Conservation (phyloP, 2,888 invertebrate genomes). For the Apotomis capreana region DNA sequence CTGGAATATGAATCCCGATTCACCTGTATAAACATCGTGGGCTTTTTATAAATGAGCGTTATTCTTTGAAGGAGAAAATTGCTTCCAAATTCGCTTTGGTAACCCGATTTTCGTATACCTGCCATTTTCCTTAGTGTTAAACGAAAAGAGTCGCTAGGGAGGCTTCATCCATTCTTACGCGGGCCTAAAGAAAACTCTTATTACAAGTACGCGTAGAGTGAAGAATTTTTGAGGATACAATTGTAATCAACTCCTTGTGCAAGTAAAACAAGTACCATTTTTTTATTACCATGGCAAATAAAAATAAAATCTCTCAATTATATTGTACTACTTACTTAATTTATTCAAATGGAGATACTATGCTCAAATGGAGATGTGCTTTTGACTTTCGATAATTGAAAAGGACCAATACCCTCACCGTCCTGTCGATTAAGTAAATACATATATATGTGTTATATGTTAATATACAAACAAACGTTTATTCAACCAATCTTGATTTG, state of each 20-base stretch:
- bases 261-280: too few species aligned
- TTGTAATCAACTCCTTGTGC: not conserved
- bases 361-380: too few species aligned
- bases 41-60: slow-evolving; percentile 50
- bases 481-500: too few species aligned
- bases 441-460: too few species aligned
- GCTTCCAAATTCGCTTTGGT: slow-evolving; percentile 74
- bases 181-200: slow-evolving; percentile 42
- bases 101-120: slow-evolving; percentile 72
- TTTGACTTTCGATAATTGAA: too few species aligned
- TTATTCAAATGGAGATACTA: too few species aligned
- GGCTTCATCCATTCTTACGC: slow-evolving; percentile 58
- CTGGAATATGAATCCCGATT: slow-evolving; percentile 33
- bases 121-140: slow-evolving; percentile 70
- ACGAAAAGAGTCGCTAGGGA: slow-evolving; percentile 64
- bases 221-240: not conserved
- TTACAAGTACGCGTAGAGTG: slow-evolving; percentile 13
- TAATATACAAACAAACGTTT: too few species aligned
- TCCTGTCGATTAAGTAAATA: too few species aligned
- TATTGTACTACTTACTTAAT: too few species aligned
- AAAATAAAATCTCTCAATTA: too few species aligned
- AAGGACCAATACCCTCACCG: too few species aligned
- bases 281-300: too few species aligned
- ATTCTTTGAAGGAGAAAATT: slow-evolving; percentile 75
- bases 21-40: slow-evolving; percentile 49